Percentiles rank a stretch among this genome's conserved stretches.
Evolutionary conservation across 2,888 invertebrate genomes (phyloP).

Genomic region (Sialis lutaria): DNA sequence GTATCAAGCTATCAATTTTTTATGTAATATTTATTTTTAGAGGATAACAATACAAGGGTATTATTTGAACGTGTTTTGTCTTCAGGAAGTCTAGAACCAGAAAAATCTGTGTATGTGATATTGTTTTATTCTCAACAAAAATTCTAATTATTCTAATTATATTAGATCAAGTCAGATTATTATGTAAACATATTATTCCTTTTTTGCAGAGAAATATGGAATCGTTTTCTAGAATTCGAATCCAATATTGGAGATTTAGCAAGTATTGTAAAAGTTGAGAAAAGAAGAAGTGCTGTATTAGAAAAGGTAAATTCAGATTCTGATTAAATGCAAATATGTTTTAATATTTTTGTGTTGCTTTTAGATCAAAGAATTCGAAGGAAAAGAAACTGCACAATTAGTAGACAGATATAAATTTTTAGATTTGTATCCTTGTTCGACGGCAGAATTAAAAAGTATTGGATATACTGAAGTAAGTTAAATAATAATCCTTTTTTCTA

Average conservation of each 20-base stretch:
- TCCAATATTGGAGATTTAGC: slow-evolving; percentile 95
- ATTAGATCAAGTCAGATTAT: not conserved
- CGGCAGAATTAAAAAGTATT: slow-evolving; percentile 76
- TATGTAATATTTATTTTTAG: slow-evolving; percentile 30
- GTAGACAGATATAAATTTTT: slow-evolving; percentile 93
- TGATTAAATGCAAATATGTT: slow-evolving; percentile 2
- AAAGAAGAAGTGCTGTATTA: slow-evolving; percentile 73
- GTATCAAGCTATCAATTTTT: slow-evolving; percentile 1
- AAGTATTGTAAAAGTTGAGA: slow-evolving; percentile 95
- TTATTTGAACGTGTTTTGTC: slow-evolving; percentile 92
- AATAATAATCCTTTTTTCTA: not conserved
- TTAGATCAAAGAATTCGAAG: slow-evolving; percentile 87
- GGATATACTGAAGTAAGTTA: slow-evolving; percentile 33
- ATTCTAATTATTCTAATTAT: not conserved
- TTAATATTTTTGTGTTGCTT: slow-evolving; percentile 9
- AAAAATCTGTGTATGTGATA: slow-evolving; percentile 62
- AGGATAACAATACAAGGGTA: slow-evolving; percentile 99
- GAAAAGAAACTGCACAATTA: slow-evolving; percentile 89
- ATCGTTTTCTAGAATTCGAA: slow-evolving; percentile 94
- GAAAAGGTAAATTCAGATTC: slow-evolving; percentile 48
- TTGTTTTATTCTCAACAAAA: no score
- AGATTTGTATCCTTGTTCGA: slow-evolving; percentile 84
- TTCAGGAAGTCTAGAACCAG: slow-evolving; percentile 76
- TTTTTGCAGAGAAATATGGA: slow-evolving; percentile 79
- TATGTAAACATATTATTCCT: no score